These are phyloP conservation scores for Sarcophaga carnaria DNA, from an alignment of 2,888 invertebrate species.

Conservation along the genomic window DNA sequence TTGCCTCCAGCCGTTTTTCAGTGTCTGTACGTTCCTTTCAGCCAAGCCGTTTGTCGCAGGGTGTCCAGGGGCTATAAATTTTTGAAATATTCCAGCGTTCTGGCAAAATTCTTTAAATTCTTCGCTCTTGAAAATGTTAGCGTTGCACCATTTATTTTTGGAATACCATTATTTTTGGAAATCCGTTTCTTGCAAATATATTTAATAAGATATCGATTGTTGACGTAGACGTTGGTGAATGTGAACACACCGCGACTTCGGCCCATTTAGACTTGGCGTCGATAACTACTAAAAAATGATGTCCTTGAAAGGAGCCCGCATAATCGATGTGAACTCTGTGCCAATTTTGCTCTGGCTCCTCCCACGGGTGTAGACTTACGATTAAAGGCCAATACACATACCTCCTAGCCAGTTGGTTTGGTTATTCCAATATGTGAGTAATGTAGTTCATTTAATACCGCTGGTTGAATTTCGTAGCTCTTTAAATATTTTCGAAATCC, in stretches of 20 bases:
- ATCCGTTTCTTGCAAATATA: conserved; percentile 54
- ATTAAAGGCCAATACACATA: conserved; percentile 73
- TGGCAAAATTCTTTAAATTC: conserved; percentile 55
- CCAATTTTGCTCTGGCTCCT: conserved; percentile 59
- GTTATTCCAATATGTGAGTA: conserved; percentile 73
- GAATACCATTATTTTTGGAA: conserved; percentile 27
- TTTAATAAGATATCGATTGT: conserved; percentile 58
- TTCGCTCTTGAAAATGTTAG: not conserved
- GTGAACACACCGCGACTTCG: conserved; percentile 10
- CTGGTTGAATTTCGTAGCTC: conserved; percentile 47
- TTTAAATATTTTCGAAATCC: conserved; percentile 31
- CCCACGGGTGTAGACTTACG: conserved; percentile 67
- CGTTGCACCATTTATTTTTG: no score
- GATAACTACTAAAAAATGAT: conserved; percentile 43
- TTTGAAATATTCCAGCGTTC: conserved; percentile 50
- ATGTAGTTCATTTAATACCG: conserved; percentile 71
- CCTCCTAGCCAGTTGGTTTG: conserved; percentile 70
- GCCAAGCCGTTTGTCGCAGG: no score
- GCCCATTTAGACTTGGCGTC: conserved; percentile 59
- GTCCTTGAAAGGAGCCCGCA: conserved; percentile 44
- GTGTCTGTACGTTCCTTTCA: no score
- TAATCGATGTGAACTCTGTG: conserved; percentile 61
- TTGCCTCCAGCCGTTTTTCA: no score
- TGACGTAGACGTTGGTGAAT: conserved; percentile 51
- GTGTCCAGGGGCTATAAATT: conserved; percentile 18